Percentiles rank a stretch among this genome's conserved stretches.
Conservation (phyloP, 1,140 invertebrate species). For the Cyphomyrmex costatus region DNA sequence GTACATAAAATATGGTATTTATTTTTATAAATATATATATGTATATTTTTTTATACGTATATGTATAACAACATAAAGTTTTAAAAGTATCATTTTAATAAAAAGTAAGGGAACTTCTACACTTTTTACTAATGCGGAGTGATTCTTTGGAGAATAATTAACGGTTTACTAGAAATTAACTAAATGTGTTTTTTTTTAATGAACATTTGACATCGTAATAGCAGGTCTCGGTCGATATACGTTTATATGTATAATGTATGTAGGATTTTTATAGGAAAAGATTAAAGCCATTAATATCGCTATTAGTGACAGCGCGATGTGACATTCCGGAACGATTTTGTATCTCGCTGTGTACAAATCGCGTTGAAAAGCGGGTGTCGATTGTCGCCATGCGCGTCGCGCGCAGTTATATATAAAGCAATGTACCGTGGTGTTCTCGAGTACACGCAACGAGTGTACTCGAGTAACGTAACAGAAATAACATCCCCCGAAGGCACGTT, state of each 20-base stretch:
- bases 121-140: not conserved
- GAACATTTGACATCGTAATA: not conserved
- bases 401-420: slow-evolving; percentile 26
- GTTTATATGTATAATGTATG: too few species aligned
- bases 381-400: not conserved
- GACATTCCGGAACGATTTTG: slow-evolving; percentile 24
- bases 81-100: not conserved
- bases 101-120: not conserved
- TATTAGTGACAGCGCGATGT: not conserved
- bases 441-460: not conserved
- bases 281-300: slow-evolving; percentile 9
- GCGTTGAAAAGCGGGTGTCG: slow-evolving; percentile 26
- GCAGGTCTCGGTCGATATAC: not conserved
- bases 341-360: slow-evolving; percentile 3
- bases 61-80: too few species aligned
- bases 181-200: not conserved
- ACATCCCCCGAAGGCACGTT: slow-evolving; percentile 47
- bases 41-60: too few species aligned
- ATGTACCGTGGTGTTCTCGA: slow-evolving; percentile 17
- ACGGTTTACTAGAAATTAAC: not conserved
- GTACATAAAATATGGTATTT: too few species aligned
- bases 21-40: too few species aligned
- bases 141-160: not conserved
- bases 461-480: slow-evolving; percentile 42
- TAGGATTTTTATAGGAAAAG: not conserved